Conservation (phyloP, 1,140 invertebrate genomes). For the Anoplophora glabripennis region DNA sequence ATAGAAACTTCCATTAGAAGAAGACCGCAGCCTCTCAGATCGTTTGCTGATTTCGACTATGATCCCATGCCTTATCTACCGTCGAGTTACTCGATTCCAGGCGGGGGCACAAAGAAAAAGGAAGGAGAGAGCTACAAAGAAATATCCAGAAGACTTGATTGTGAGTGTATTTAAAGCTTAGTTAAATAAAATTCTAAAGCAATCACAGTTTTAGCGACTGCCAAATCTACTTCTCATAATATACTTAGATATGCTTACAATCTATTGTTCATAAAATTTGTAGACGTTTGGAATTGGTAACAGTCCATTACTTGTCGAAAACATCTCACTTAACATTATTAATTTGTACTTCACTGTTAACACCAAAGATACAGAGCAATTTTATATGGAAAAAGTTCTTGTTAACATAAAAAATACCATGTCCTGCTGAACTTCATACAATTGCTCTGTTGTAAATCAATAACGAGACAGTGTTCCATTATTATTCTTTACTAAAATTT, state of each 20-base stretch:
- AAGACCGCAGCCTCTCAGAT: slow-evolving; percentile 19
- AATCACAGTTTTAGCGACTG: too few species aligned
- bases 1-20: slow-evolving; percentile 12
- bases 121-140: slow-evolving; percentile 45
- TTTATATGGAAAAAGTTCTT: too few species aligned
- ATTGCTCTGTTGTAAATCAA: too few species aligned
- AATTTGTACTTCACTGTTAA: neutral
- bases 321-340: neutral
- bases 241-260: neutral
- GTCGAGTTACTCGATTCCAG: slow-evolving; percentile 25
- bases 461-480: too few species aligned
- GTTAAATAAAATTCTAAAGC: too few species aligned
- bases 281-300: too few species aligned
- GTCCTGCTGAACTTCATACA: too few species aligned
- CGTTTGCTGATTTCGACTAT: slow-evolving; percentile 28
- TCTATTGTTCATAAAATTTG: too few species aligned
- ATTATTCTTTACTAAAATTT: too few species aligned
- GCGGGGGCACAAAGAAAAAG: slow-evolving; percentile 32
- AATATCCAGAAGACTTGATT: slow-evolving; percentile 45
- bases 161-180: slow-evolving; percentile 26
- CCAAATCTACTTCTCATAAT: neutral
- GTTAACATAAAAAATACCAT: too few species aligned
- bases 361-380: too few species aligned
- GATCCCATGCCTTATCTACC: slow-evolving; percentile 32
- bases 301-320: too few species aligned